A percentile compares a stretch with the other conserved stretches of the same genome.
These are phyloP conservation scores for Neotragus moschatus DNA, from an alignment of 2,113 vertebrate genomes.

Conservation along the genomic window DNA sequence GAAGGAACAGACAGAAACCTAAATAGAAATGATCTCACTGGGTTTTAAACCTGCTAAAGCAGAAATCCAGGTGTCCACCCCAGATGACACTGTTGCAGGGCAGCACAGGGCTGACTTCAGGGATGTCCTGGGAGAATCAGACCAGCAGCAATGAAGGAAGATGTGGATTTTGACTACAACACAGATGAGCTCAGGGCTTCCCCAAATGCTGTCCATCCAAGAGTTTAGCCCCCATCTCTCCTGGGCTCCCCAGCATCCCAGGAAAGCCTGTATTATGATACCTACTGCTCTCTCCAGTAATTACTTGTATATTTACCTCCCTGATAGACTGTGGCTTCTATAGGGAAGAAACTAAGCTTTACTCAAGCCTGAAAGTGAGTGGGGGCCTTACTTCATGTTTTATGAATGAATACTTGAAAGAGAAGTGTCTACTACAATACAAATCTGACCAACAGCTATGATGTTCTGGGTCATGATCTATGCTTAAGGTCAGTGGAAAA, in stretches of 20 bases:
- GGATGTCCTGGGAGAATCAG: not conserved
- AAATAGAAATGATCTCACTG: not conserved
- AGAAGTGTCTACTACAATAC: fast-evolving
- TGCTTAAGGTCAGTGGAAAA: not conserved
- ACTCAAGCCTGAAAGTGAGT: too few species aligned
- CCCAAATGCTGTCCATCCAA: not conserved
- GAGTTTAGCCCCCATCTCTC: not conserved
- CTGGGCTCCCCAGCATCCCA: too few species aligned
- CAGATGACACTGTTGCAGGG: fast-evolving
- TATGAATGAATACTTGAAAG: too few species aligned
- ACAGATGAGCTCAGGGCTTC: not conserved
- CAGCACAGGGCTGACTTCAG: not conserved
- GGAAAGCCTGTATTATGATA: too few species aligned
- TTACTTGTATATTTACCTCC: fast-evolving
- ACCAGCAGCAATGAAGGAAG: fast-evolving
- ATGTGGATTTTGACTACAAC: not conserved
- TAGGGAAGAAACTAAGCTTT: too few species aligned
- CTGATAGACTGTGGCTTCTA: too few species aligned
- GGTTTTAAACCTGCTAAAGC: not conserved
- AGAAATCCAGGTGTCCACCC: not conserved
- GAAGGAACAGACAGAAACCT: not conserved
- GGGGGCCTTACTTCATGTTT: too few species aligned
- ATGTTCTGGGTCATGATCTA: fast-evolving
- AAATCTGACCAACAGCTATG: not conserved
- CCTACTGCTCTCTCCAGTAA: too few species aligned